Percentiles rank a stretch among this genome's conserved stretches.
Conservation (phyloP, 2,888 invertebrate genomes). For the Chorisops tibialis region DNA sequence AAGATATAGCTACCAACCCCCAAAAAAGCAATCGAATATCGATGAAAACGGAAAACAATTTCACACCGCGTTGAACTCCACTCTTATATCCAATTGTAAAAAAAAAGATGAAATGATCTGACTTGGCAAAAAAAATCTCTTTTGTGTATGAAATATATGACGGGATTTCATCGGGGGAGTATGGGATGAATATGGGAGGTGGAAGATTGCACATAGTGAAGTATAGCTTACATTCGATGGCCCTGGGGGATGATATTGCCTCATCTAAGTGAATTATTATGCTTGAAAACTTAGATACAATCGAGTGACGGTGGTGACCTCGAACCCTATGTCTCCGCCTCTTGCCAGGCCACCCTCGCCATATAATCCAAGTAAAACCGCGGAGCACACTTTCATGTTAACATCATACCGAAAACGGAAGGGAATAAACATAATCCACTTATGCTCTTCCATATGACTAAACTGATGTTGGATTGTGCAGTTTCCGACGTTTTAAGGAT, state of each 20-base stretch:
- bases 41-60: constrained; percentile 19
- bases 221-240: too few relatives aligned
- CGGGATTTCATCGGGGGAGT: constrained; percentile 1
- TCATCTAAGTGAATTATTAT: constrained; percentile 12
- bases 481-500: constrained; percentile 12
- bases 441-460: constrained; percentile 29
- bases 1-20: not conserved
- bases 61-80: constrained; percentile 22
- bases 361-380: constrained; percentile 5
- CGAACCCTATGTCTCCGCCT: too few relatives aligned
- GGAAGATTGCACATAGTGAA: too few relatives aligned
- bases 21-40: constrained; percentile 21
- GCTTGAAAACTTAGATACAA: not conserved
- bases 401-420: constrained; percentile 25
- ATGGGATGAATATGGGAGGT: too few relatives aligned
- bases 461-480: constrained; percentile 23
- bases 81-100: constrained; percentile 9
- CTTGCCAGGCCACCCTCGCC: too few relatives aligned
- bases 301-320: not conserved
- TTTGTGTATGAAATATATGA: not conserved
- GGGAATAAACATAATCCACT: constrained; percentile 31
- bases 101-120: constrained; percentile 21
- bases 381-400: constrained; percentile 26
- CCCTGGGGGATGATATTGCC: not conserved
- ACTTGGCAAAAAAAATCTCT: constrained; percentile 17